phyloP scores from a whole-genome alignment of 2,113 vertebrate species.

The Kobus ellipsiprymnus region DNA sequence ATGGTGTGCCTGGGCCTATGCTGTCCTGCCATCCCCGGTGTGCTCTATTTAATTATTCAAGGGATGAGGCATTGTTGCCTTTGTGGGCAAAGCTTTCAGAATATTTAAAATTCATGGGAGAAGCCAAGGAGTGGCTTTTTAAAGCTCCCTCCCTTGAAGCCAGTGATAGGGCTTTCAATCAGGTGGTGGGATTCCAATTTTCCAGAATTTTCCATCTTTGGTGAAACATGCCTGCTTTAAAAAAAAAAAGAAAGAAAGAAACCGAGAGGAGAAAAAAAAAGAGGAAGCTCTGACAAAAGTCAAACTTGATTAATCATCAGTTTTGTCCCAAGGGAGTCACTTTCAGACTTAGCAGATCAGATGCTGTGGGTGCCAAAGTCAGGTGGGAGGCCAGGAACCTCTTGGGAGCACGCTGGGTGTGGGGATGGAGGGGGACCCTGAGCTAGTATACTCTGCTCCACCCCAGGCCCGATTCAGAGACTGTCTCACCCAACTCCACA shows the following conservation, averaged over 20 bases:
- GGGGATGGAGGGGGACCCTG: rapidly evolving
- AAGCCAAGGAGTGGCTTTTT: constrained; percentile 47
- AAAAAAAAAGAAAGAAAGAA: not conserved
- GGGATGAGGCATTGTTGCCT: constrained; percentile 8
- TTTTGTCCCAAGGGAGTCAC: not conserved
- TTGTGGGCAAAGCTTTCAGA: constrained; percentile 16
- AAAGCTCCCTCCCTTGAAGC: constrained; percentile 43
- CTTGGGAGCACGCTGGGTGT: not conserved
- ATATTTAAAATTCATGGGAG: constrained; percentile 54
- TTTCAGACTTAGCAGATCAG: not conserved
- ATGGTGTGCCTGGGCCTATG: not conserved
- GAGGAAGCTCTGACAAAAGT: not conserved
- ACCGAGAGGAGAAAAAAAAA: not conserved
- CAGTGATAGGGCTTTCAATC: constrained; percentile 45
- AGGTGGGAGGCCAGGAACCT: not conserved
- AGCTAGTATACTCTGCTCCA: not conserved
- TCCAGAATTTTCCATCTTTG: constrained; percentile 26
- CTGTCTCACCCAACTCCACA: too few relatives aligned
- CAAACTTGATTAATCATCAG: not conserved
- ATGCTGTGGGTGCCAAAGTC: not conserved
- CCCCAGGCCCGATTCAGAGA: too few relatives aligned
- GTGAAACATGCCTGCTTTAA: not conserved
- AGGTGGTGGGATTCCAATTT: constrained; percentile 11
- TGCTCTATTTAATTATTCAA: constrained; percentile 42
- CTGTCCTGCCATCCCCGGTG: not conserved